Conservation (phyloP, 2,888 invertebrate genomes). For the Pantelozetes paolii region DNA sequence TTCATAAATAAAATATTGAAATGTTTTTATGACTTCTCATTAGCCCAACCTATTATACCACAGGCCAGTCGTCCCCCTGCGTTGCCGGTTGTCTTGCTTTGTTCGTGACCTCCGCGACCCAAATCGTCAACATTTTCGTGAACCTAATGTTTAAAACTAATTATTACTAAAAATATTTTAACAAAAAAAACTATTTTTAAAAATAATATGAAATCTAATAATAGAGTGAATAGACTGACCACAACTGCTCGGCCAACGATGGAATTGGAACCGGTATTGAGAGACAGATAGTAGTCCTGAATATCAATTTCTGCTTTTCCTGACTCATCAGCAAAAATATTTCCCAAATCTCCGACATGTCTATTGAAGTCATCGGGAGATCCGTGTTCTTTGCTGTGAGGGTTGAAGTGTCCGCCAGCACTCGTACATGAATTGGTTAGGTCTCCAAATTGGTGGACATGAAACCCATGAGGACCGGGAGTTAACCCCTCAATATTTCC, state of each 20-base stretch:
- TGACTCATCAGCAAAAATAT: constrained; percentile 63
- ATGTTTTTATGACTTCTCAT: constrained; percentile 16
- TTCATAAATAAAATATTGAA: too few relatives aligned
- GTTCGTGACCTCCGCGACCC: constrained; percentile 54
- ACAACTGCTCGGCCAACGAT: constrained; percentile 80
- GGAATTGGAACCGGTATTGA: constrained; percentile 64
- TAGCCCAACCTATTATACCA: constrained; percentile 53
- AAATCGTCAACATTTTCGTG: constrained; percentile 57
- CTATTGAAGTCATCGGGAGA: constrained; percentile 36
- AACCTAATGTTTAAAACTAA: constrained; percentile 32
- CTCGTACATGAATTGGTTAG: constrained; percentile 91
- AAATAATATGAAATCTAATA: too few relatives aligned
- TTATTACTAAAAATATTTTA: neutral
- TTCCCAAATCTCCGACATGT: constrained; percentile 58
- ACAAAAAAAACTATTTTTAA: neutral
- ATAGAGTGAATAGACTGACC: constrained; percentile 52
- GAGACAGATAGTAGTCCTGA: constrained; percentile 62
- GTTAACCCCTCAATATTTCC: constrained; percentile 75
- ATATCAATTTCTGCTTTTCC: constrained; percentile 66
- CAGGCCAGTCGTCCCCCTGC: constrained; percentile 57
- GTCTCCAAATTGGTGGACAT: constrained; percentile 94
- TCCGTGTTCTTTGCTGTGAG: constrained; percentile 66
- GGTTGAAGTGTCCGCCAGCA: constrained; percentile 91
- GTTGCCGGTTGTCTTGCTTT: constrained; percentile 57
- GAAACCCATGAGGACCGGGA: constrained; percentile 80